Evolutionary conservation across 2,113 vertebrate species (phyloP), one percentile per base, ranked within the genome.

Genomic region (Triplophysa dalaica): DNA sequence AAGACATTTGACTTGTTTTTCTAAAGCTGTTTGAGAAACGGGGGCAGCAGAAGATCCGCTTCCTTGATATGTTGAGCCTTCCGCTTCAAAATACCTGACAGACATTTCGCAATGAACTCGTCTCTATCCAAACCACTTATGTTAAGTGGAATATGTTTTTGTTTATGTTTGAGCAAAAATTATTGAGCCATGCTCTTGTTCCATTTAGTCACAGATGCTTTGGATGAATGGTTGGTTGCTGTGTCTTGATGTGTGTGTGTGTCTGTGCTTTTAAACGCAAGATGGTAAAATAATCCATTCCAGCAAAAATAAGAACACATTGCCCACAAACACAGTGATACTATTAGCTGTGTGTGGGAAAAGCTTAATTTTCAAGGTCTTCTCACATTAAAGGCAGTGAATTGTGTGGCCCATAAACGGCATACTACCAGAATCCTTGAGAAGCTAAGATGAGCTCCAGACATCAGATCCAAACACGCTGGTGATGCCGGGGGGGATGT

Each of bases 141-240:
- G 13, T 26, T 61, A 12, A 3, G 8, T 62, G 38, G 16, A 75
- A 75, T 45, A 43, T 63, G 58, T 75, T 75, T 63, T 75, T 48
- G 72, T 48, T 73, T 61, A 60, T 75, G 72, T 19, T 45, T 24
- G n/a, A 61, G n/a, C 45, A 43, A 17, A 54, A 45, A 12, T 12
- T n/a, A 61, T 75, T 75, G 33, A 75, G 9, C 48, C 0, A 8
- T 61, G 68, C 69, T 73, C 70, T 62, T 62, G 38, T 75, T 75
- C 45, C 72, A 62, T 73, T 73, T 41, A 62, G 56, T 48, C 45
- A 48, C 72, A 48, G 58, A 75, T 45, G 58, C 69, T 21, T 8
- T 1, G 50, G 69, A 9, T 74, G 70, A 74, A 56, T 45, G 70
- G 13, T 74, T 75, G 21, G 45, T 74, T 74, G 54, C 52, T 75